Base-by-base conservation (phyloP, 1,140 invertebrate genomes). In the Ceratina australensis region DNA sequence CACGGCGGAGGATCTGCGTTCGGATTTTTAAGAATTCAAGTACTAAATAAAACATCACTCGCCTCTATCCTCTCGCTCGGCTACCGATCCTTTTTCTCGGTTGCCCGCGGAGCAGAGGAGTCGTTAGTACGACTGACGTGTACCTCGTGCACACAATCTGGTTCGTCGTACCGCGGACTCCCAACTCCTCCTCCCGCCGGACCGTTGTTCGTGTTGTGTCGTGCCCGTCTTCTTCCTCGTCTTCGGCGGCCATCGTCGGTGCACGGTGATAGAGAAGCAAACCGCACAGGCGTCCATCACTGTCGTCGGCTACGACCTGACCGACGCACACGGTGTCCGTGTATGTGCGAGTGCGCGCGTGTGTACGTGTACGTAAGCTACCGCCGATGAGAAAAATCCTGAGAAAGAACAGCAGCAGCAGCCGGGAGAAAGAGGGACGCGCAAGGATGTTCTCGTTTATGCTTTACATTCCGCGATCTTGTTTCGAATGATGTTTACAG, bases 41-140 rank as follows among this genome's bases (percentile, higher is more conserved):
- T 88, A 89, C 86, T 90, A 90, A 90, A 90, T 90, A 90, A 90
- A 90, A 90, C 89, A 89, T 90, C 89, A 90, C 85, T 88, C 78
- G 83, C 63, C 63, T 73, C 72, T 72, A 13, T 12, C 16, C 52
- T 49, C 61, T 22, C 74, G 20, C 33, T 42, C 33, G 33, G 33
- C 33, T 42, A 42, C 10, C 3, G 52, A 20, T 18, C 24, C n/a
- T 47, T 64, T 33, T 52, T 63, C 57, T 54, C 57, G 42, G 49
- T 33, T 52, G 2, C 64, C 13, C 42, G 22, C n/a, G 33, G 57
- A 20, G 22, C 54, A 33, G 66, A 47, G 78, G 61, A 86, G 81
- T 88, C 86, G 89, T 90, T 90, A 90, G 86, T 90, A 88, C 84
- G 86, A 87, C 75, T 87, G 84, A 88, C 88, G 87, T 89, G 86